Evolutionary conservation across 1,140 invertebrate species (phyloP), one percentile per base, ranked within the genome.

Genomic region (Battus philenor): DNA sequence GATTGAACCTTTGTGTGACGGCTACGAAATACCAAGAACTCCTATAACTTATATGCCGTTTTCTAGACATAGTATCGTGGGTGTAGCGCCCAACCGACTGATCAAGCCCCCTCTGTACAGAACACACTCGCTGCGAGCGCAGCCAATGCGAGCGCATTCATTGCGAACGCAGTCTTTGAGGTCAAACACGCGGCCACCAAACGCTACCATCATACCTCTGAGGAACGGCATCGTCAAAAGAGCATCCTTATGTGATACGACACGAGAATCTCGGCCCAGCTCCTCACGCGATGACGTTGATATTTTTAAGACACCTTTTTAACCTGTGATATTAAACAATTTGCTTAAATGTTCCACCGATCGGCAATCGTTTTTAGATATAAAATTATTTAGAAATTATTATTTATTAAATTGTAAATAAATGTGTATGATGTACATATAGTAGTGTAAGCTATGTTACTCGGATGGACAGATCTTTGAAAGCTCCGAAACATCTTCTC

Each of bases 21-120:
- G 87, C 4, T 91, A 91, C 61, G 90, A 90, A 69, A 70, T 90
- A 9, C 90, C 90, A 7, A 66, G 88, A 33, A 78, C 86, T 0
- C 59, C 68, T 0, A 30, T 63, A 10, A 32, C 50, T 4, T 65
- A 60, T 59, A 53, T 61, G 16, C 68, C 68, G 0, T 69, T 68
- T 49, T 68, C 74, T 1, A 20, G 80, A 9, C 77, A 80, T 48
- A 79, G 75, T 41, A 73, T 81, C 0, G 70, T 80, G 3, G 76
- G 77, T n/a, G 77, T 80, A 4, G 72, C 76, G 1, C 75, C 75
- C 1, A 67, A 72, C 41, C 55, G 70, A 44, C 68, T 81, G 8
- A 64, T 80, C 6, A 63, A 59, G 22, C 64, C 70, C 0, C 68
- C 68, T 0, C 29, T 75, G n/a, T 65, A 64, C 24, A 44, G 77